phyloP scores from a whole-genome alignment of 2,797 vertebrate genomes.

The Passerculus sandwichensis region DNA sequence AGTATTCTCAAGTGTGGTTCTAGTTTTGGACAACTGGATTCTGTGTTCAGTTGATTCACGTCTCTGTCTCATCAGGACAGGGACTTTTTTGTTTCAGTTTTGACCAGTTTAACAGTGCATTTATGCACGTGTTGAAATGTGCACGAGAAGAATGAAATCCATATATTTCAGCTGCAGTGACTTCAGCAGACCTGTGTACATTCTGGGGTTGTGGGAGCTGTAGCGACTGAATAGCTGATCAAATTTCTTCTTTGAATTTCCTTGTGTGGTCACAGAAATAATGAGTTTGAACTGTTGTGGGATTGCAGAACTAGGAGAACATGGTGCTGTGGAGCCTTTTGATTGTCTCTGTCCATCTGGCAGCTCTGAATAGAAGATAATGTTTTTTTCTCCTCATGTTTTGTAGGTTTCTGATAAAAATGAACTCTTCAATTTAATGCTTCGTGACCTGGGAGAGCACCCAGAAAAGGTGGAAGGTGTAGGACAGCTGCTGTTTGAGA shows the following conservation, averaged over 20 bases:
- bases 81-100: not conserved
- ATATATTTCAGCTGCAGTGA: not conserved
- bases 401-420: slow-evolving; percentile 90
- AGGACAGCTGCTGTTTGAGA: slow-evolving; percentile 93
- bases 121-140: not conserved
- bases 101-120: not conserved
- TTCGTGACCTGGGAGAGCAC: slow-evolving; percentile 85
- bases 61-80: not conserved
- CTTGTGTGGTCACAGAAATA: not conserved
- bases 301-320: not conserved
- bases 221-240: not conserved
- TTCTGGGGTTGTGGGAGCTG: not conserved
- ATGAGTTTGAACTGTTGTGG: not conserved
- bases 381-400: not conserved
- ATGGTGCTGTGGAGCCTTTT: not conserved
- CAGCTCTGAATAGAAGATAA: not conserved
- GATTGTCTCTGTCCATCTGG: not conserved
- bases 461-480: slow-evolving; percentile 88
- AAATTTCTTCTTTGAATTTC: not conserved
- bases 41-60: not conserved
- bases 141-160: not conserved
- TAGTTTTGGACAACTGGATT: not conserved
- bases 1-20: not conserved
- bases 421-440: slow-evolving; percentile 85
- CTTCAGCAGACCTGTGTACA: not conserved